A percentile compares a stretch with the other conserved stretches of the same genome.
Conservation (phyloP, 2,888 invertebrate genomes). For the Orthosia gracilis region DNA sequence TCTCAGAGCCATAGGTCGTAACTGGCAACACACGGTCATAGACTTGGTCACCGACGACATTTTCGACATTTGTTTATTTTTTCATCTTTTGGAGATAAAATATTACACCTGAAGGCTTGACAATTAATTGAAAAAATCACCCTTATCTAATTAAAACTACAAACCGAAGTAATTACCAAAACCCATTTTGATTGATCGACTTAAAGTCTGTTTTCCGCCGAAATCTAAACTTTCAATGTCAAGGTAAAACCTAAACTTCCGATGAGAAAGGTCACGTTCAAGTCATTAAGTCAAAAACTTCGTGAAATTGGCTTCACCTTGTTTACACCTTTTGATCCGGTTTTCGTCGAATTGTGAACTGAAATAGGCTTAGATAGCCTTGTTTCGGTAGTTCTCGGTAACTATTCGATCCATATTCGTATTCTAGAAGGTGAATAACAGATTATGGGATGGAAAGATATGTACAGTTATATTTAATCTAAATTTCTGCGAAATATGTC, state of each 20-base stretch:
- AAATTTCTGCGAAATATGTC: no score
- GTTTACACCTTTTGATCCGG: conserved; percentile 44
- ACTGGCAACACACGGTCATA: no score
- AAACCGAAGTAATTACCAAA: conserved; percentile 1
- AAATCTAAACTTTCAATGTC: conserved; percentile 36
- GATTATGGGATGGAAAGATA: no score
- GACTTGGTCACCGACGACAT: no score
- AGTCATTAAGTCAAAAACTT: conserved; percentile 57
- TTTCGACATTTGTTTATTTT: no score
- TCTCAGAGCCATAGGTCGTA: no score
- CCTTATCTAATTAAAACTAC: background rate
- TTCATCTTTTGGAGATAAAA: no score
- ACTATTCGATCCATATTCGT: conserved; percentile 15
- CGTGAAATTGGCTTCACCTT: conserved; percentile 47
- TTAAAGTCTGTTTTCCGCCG: conserved; percentile 9
- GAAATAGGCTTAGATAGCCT: conserved; percentile 19
- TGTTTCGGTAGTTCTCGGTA: background rate
- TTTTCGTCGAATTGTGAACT: conserved; percentile 8
- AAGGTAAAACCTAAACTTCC: conserved; percentile 27
- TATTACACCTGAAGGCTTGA: no score
- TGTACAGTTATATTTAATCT: no score
- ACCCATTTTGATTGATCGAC: conserved; percentile 22
- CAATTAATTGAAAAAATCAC: no score
- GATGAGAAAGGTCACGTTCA: conserved; percentile 42
- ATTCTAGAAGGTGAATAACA: background rate